Conservation (phyloP, 2,113 vertebrate species). For the Poeciliopsis retropinna region DNA sequence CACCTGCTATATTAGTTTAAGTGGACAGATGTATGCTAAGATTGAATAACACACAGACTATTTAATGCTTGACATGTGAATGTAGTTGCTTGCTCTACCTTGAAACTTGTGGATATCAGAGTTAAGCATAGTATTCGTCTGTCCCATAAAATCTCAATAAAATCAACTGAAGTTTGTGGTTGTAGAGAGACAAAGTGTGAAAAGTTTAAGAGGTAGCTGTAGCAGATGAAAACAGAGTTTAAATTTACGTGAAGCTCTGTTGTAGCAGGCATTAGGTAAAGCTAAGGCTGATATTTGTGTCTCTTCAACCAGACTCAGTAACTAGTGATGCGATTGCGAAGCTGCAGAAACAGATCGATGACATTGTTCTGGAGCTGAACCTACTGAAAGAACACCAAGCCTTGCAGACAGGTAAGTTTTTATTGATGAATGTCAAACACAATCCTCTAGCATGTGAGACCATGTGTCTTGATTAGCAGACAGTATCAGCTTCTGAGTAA, state of each 20-base stretch:
- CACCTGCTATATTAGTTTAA: too few relatives aligned
- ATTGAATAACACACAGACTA: too few relatives aligned
- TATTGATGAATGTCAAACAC: not conserved
- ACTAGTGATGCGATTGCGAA: conserved; percentile 87
- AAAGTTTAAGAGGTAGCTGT: not conserved
- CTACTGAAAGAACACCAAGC: conserved; percentile 93
- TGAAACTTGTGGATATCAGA: too few relatives aligned
- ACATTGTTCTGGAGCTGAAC: conserved; percentile 86
- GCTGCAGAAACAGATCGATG: conserved; percentile 85
- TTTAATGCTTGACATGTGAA: too few relatives aligned
- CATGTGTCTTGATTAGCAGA: not conserved
- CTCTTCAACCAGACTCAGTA: conserved; percentile 60
- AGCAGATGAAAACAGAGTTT: not conserved
- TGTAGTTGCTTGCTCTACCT: too few relatives aligned
- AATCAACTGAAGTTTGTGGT: too few relatives aligned
- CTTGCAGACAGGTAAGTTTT: conserved; percentile 88
- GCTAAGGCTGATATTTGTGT: not conserved
- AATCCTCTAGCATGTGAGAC: not conserved
- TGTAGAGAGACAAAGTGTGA: not conserved
- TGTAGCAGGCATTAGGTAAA: not conserved
- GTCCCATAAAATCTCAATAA: too few relatives aligned
- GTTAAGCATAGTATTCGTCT: too few relatives aligned
- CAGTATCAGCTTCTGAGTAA: not conserved
- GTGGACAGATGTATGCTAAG: too few relatives aligned
- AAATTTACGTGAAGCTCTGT: not conserved